phyloP scores from a whole-genome alignment of 1,140 invertebrate genomes.

The Teleogryllus occipitalis region DNA sequence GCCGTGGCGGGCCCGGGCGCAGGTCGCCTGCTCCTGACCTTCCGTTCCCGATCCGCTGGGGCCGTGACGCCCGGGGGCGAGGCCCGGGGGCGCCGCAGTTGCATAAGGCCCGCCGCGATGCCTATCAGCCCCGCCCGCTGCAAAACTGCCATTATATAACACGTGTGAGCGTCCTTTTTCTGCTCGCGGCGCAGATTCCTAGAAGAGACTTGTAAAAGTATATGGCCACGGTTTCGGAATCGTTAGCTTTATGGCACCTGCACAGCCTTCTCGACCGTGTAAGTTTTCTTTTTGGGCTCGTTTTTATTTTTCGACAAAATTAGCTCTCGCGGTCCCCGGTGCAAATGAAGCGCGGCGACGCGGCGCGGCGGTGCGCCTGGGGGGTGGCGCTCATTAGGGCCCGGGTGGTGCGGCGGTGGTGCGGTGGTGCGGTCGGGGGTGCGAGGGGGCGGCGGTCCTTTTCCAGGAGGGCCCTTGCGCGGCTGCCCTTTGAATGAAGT shows the following conservation, averaged over 20 bases:
- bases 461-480: too few species aligned
- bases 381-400: too few species aligned
- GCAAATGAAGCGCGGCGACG: neutral
- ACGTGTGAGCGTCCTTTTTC: neutral
- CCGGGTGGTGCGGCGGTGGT: too few species aligned
- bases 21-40: neutral
- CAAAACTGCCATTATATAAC: neutral
- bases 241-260: neutral
- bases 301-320: neutral
- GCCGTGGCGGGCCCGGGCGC: too few species aligned
- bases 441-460: too few species aligned
- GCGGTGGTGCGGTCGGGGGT: too few species aligned
- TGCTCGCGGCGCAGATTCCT: neutral
- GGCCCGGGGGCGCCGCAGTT: too few species aligned
- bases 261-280: neutral
- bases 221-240: neutral
- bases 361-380: too few species aligned
- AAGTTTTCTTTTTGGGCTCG: neutral
- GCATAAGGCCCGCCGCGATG: neutral
- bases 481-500: too few species aligned
- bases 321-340: neutral
- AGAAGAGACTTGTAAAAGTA: slow-evolving; percentile 5
- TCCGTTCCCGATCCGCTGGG: neutral
- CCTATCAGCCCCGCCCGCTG: neutral
- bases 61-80: neutral